Evolutionary conservation across 2,113 vertebrate genomes (phyloP).

Genomic region (Amphilophus citrinellus): DNA sequence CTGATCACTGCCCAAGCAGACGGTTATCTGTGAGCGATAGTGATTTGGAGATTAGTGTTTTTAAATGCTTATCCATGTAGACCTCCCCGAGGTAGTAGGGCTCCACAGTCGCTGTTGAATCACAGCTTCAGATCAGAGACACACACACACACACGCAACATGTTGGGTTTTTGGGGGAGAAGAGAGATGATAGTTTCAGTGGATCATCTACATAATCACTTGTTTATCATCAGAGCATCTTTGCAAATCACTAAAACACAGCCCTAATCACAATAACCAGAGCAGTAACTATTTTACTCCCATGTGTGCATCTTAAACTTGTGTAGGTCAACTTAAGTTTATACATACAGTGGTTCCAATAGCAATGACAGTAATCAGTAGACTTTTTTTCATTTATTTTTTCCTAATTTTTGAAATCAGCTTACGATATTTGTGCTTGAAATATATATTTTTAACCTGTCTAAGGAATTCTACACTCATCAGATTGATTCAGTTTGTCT

Average conservation of each 20-base stretch:
- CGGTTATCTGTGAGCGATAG: conserved; percentile 57
- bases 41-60: conserved; percentile 75
- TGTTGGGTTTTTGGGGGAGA: conserved; percentile 45
- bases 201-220: conserved; percentile 73
- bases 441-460: background rate
- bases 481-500: background rate
- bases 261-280: conserved; percentile 65
- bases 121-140: conserved; percentile 35
- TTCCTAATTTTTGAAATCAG: background rate
- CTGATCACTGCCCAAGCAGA: conserved; percentile 68
- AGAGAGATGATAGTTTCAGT: conserved; percentile 27
- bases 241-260: conserved; percentile 62
- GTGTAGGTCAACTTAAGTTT: conserved; percentile 8
- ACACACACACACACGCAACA: conserved; percentile 43
- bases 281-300: conserved; percentile 39
- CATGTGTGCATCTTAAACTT: conserved; percentile 37
- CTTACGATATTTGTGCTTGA: background rate
- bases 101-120: conserved; percentile 29
- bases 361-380: background rate
- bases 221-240: conserved; percentile 69
- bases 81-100: conserved; percentile 67
- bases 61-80: conserved; percentile 71
- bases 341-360: background rate
- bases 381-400: background rate
- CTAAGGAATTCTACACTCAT: background rate